A percentile compares a stretch with the other conserved stretches of the same genome.
phyloP scores from a whole-genome alignment of 2,113 vertebrate genomes.

The Pelvicachromis taeniatus region DNA sequence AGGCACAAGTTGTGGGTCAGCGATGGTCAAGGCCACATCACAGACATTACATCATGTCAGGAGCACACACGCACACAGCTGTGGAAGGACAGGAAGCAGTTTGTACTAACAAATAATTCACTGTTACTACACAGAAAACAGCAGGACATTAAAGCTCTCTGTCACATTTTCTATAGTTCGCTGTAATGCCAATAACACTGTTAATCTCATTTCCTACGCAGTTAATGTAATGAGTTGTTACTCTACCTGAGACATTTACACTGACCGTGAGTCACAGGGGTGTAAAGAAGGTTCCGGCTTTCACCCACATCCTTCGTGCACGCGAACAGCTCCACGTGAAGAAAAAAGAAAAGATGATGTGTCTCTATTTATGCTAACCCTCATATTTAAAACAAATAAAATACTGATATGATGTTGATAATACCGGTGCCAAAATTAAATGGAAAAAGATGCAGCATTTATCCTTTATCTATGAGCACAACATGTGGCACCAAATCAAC shows the following conservation, averaged over 20 bases:
- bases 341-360: not conserved
- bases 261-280: not conserved
- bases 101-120: not conserved
- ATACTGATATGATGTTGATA: not conserved
- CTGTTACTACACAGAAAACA: not conserved
- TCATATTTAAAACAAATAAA: not conserved
- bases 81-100: not conserved
- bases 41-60: slow-evolving; percentile 48
- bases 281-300: not conserved
- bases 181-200: not conserved
- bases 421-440: not conserved
- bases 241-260: not conserved
- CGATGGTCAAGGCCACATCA: slow-evolving; percentile 45
- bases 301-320: not conserved
- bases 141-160: not conserved
- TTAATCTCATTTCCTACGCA: not conserved
- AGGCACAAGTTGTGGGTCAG: slow-evolving; percentile 24
- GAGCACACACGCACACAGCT: not conserved
- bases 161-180: not conserved
- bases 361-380: not conserved
- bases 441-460: not conserved
- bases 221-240: not conserved
- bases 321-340: not conserved
- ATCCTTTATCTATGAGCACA: too few species aligned
- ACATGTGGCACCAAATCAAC: too few species aligned